phyloP scores from a whole-genome alignment of 2,113 vertebrate genomes.

The Cynoglossus semilaevis region DNA sequence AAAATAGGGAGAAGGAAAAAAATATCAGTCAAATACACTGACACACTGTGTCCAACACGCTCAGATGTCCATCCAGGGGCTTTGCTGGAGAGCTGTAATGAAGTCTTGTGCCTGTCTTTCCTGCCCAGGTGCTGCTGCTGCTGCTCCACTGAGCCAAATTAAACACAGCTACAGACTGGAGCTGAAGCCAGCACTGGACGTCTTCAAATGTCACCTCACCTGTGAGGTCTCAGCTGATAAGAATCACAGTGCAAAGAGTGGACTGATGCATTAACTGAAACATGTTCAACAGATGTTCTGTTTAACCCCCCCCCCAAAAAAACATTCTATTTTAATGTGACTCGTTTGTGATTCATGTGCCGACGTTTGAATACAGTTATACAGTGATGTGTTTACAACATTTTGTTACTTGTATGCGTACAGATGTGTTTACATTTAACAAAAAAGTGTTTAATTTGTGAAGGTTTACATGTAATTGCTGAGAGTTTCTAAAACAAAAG shows the following conservation, averaged over 20 bases:
- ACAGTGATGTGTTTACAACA: no score
- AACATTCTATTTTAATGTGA: no score
- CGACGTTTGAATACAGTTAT: no score
- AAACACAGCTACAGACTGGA: slow-evolving; percentile 28
- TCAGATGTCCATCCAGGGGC: slow-evolving; percentile 13
- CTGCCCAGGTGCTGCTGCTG: slow-evolving; percentile 42
- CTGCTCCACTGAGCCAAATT: slow-evolving; percentile 42
- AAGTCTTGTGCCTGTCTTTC: slow-evolving; percentile 33
- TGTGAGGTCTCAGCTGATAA: slow-evolving; percentile 29
- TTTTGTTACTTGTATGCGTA: no score
- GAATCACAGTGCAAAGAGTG: neutral
- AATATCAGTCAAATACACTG: neutral
- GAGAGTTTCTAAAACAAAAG: no score
- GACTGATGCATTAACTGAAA: neutral
- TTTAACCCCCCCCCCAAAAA: no score
- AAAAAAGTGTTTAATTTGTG: no score
- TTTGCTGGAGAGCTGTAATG: slow-evolving; percentile 21
- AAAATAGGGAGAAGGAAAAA: neutral
- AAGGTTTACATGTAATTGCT: no score
- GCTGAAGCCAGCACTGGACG: slow-evolving; percentile 4
- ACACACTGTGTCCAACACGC: slow-evolving; percentile 5
- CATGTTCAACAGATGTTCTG: no score
- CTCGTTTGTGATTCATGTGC: no score
- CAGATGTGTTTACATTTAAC: no score
- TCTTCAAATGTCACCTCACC: neutral